phyloP scores from a whole-genome alignment of 2,888 invertebrate species.

The Erebia aethiops region DNA sequence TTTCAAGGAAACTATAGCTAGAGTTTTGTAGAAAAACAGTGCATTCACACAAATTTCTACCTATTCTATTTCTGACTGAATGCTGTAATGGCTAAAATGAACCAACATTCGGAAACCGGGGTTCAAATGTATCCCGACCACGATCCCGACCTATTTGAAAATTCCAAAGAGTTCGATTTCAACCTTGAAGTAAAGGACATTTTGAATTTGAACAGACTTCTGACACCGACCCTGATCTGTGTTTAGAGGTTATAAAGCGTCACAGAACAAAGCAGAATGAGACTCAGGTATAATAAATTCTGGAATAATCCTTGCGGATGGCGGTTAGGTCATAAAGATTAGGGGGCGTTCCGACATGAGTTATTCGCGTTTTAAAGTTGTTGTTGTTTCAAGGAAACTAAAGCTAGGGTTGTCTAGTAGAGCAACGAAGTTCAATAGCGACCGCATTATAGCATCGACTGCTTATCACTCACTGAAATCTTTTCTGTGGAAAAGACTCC shows the following conservation, averaged over 20 bases:
- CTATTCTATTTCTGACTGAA: too few species aligned
- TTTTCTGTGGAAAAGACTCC: too few species aligned
- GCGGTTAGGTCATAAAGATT: slow-evolving; percentile 55
- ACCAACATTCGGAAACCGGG: too few species aligned
- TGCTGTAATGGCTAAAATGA: too few species aligned
- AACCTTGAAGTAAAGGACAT: slow-evolving; percentile 25
- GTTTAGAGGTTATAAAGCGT: slow-evolving; percentile 46
- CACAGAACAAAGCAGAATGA: slow-evolving; percentile 46
- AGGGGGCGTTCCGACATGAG: slow-evolving; percentile 43
- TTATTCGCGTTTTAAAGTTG: slow-evolving; percentile 41
- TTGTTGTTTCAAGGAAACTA: slow-evolving; percentile 32
- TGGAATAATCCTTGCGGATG: slow-evolving; percentile 51
- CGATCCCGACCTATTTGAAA: not conserved
- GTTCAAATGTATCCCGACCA: too few species aligned
- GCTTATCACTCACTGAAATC: too few species aligned
- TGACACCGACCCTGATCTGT: slow-evolving; percentile 45
- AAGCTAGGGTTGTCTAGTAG: too few species aligned
- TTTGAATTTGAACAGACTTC: slow-evolving; percentile 34
- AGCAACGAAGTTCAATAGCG: too few species aligned
- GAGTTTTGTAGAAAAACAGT: too few species aligned
- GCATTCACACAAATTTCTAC: too few species aligned
- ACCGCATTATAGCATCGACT: too few species aligned
- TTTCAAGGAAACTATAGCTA: slow-evolving; percentile 24
- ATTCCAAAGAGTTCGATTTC: not conserved
- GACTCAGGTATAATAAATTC: slow-evolving; percentile 55